A percentile compares a stretch with the other conserved stretches of the same genome.
Conservation (phyloP, 2,888 invertebrate species). For the Aphodius granarius region DNA sequence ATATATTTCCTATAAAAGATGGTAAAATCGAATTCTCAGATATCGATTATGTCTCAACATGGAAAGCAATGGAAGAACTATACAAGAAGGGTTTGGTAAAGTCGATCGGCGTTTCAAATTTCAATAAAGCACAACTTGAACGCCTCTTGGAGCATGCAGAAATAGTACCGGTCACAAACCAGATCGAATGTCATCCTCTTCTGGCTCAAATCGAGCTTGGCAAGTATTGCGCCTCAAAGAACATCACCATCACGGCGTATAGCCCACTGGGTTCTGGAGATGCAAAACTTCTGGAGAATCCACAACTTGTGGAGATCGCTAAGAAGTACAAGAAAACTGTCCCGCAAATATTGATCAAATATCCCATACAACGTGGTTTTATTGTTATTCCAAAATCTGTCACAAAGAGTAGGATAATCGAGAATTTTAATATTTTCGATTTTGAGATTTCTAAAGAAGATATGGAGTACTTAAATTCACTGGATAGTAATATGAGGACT, state of each 20-base stretch:
- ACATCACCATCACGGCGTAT: conserved; percentile 73
- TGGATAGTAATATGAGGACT: conserved; percentile 53
- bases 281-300: conserved; percentile 68
- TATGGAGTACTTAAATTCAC: conserved; percentile 64
- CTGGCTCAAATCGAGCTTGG: conserved; percentile 69
- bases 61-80: conserved; percentile 78
- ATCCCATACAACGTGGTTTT: conserved; percentile 66
- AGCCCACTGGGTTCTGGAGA: conserved; percentile 75
- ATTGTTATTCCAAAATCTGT: conserved; percentile 84
- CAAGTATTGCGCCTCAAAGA: conserved; percentile 64
- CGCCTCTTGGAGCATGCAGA: conserved; percentile 66
- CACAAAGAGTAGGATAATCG: conserved; percentile 66
- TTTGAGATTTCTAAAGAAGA: conserved; percentile 73
- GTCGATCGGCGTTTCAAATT: conserved; percentile 87
- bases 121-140: conserved; percentile 76
- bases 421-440: conserved; percentile 74
- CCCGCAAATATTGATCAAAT: conserved; percentile 72
- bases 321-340: conserved; percentile 66
- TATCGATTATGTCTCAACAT: conserved; percentile 76
- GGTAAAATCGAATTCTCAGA: conserved; percentile 60
- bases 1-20: conserved; percentile 64
- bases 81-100: conserved; percentile 69
- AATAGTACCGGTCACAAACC: conserved; percentile 68
- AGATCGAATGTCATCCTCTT: conserved; percentile 65
- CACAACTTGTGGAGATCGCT: conserved; percentile 64